A percentile compares a stretch with the other conserved stretches of the same genome.
Conservation (phyloP, 1,140 invertebrate genomes). For the Drosophila kepulauana region DNA sequence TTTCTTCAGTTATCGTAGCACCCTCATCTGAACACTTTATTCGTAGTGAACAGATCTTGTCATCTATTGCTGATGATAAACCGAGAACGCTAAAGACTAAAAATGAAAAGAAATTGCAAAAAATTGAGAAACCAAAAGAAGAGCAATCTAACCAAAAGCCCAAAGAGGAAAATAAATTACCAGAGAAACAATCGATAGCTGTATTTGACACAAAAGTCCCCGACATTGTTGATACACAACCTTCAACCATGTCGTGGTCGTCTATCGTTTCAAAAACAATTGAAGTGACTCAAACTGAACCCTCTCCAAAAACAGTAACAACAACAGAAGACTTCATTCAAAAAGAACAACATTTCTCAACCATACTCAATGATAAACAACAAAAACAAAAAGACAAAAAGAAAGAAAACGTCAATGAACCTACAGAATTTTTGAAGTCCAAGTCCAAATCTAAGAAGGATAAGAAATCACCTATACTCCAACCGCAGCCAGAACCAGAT, state of each 20-base stretch:
- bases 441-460: background rate
- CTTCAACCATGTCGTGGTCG: conserved; percentile 36
- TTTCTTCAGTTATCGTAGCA: background rate
- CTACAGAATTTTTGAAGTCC: too few relatives aligned
- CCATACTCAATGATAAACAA: too few relatives aligned
- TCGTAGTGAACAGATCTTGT: conserved; percentile 26
- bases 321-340: background rate
- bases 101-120: conserved; percentile 18
- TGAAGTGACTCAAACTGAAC: too few relatives aligned
- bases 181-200: background rate
- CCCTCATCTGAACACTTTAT: conserved; percentile 20
- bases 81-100: conserved; percentile 3
- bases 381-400: too few relatives aligned
- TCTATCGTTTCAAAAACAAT: conserved; percentile 31
- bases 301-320: conserved; percentile 12
- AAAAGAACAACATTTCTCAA: too few relatives aligned
- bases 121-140: background rate
- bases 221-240: background rate
- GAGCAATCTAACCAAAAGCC: background rate
- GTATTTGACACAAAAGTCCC: too few relatives aligned
- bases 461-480: background rate
- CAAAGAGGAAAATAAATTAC: background rate
- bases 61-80: conserved; percentile 16
- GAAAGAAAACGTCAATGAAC: too few relatives aligned
- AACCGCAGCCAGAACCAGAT: background rate